Evolutionary conservation across 2,797 vertebrate genomes (phyloP), one percentile per base, ranked within the genome.

Genomic region (Clarias laeviceps): DNA sequence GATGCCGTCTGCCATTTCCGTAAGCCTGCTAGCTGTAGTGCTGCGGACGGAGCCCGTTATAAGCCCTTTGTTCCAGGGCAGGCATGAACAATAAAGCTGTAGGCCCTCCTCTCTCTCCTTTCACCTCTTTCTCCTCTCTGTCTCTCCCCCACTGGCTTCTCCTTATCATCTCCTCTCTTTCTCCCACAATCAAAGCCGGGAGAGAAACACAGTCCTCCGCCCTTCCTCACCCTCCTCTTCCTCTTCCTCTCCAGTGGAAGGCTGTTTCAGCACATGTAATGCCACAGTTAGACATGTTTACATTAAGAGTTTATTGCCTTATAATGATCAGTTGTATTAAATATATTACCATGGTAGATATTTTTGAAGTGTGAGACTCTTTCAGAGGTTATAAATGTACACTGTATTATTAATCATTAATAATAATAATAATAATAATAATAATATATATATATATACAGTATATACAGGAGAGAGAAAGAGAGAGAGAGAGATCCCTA

Each of bases 71-170:
- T 91, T 89, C 90, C 83, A 87, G 87, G 84, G 88, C 85, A 89
- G 88, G 86, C 89, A 88, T 91, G 90, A 91, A 91, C 90, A 91
- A 90, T 88, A 90, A 83, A 86, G 90, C 89, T 78, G 83, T 86
- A 89, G 89, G 91, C 92, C 92, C 93, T 91, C 92, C 40, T 88
- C 91, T 91, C 74, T 84, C 86, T 82, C 84, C 57, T 82, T 82
- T 83, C 72, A 68, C 83, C 68, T 86, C 80, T 82, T 70, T 91
- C 90, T 74, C 57, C 82, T 73, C 56, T 83, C 70, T 65, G 32
- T 82, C 74, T 86, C 85, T 86, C 85, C 85, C 80, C 85, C 85
- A 76, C 73, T 77, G 59, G 59, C 45, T 45, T 76, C 57, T 77
- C 72, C 73, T 74, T 56, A 62, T 84, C 83, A 65, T 65, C 83